phyloP scores from a whole-genome alignment of 2,888 invertebrate species.

The Bellardia pandia region DNA sequence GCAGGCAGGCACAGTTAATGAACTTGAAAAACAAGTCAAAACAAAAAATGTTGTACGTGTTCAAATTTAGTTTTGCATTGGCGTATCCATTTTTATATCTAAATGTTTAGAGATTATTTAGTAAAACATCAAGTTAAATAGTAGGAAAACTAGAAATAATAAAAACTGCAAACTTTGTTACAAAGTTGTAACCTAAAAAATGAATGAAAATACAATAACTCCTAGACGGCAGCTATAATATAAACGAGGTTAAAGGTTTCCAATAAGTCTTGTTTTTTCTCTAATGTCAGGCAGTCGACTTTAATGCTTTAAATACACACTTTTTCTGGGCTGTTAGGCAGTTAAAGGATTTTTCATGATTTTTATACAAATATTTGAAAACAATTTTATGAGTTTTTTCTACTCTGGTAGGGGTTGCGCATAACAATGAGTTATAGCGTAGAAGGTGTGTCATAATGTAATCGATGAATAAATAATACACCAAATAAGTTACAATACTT shows the following conservation, averaged over 20 bases:
- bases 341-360: conserved; percentile 13
- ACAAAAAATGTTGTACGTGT: neutral
- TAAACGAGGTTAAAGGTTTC: conserved; percentile 5
- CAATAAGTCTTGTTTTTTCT: neutral
- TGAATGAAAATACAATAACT: neutral
- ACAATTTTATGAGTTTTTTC: neutral
- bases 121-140: neutral
- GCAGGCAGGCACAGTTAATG: conserved; percentile 4
- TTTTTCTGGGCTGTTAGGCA: neutral
- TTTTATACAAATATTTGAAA: neutral
- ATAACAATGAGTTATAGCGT: neutral
- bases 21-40: neutral
- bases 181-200: neutral
- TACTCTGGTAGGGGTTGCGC: neutral
- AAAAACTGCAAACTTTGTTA: too few relatives aligned
- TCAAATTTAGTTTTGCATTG: neutral
- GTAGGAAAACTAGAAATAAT: neutral
- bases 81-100: neutral
- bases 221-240: neutral
- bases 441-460: neutral
- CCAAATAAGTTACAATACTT: neutral
- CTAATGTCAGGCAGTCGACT: too few relatives aligned
- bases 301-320: neutral
- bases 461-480: neutral
- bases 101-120: neutral